Evolutionary conservation across 2,113 vertebrate species (phyloP), one percentile per base, ranked within the genome.

Genomic region (Tachysurus vachellii): DNA sequence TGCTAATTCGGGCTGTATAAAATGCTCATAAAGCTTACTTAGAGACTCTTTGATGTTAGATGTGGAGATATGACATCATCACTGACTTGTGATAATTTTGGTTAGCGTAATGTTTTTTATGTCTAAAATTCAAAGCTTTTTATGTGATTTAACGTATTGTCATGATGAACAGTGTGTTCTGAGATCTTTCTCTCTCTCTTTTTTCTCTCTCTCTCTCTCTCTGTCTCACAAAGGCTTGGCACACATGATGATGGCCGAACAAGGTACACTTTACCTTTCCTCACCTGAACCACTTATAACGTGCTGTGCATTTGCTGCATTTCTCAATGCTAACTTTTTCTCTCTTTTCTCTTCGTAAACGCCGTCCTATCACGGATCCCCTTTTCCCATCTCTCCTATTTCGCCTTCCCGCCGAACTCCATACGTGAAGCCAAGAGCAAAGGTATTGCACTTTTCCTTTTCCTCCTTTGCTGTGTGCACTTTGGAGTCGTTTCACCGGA

Each of bases 231-330:
- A 96, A 99, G 98, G 97, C 94, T 94, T 99, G 91, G 96, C 98
- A 91, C 97, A 99, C 91, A 96, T 99, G 95, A 97, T 96, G 96
- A 98, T 99, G 97, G 91, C 96, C 87, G 98, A 99, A 95, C 98
- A 98, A 99, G 98, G 98, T 99, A 99, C 92, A 96, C 94, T 8
- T 8, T 89, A 85, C 71, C 77, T 90, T 23, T 88, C 56, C 80
- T 59, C 54, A n/a, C n/a, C 59, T 64, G 50, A 57, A 68, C 42
- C 47, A n/a, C 36, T 68, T 16, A 9, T 31, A 53, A 84, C 54
- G 42, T 7, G 66, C 77, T 5, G 53, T 89, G 80, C 23, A n/a
- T 88, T 84, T 87, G 80, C 57, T 83, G 42, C 47, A 2, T 80
- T 53, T 28, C 1, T 75, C 26, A 75, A 73, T 3, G 21, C 79